Percentiles rank a stretch among this genome's conserved stretches.
These are phyloP conservation scores for Bombus breviceps DNA, from an alignment of 1,140 invertebrate species.

Conservation along the genomic window DNA sequence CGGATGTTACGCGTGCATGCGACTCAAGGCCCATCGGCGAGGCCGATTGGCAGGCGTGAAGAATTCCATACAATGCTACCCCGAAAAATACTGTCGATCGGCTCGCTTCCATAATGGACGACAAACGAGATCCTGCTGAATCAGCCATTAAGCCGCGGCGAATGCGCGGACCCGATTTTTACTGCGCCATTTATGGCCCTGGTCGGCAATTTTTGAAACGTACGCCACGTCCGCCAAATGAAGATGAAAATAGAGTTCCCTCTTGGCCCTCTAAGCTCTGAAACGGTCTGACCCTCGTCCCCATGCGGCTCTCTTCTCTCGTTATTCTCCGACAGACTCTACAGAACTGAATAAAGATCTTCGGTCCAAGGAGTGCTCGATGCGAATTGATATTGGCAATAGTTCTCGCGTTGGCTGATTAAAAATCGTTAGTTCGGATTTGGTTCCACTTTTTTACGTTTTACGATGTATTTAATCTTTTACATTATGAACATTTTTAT, in stretches of 20 bases:
- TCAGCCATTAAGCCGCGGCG: constrained; percentile 53
- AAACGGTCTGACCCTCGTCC: too few relatives aligned
- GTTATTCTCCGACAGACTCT: neutral
- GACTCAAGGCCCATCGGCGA: neutral
- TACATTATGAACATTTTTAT: too few relatives aligned
- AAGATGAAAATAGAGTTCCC: constrained; percentile 41
- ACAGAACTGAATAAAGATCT: constrained; percentile 22
- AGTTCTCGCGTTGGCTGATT: neutral
- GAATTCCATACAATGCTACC: constrained; percentile 76
- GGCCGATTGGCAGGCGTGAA: constrained; percentile 78
- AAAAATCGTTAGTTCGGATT: neutral
- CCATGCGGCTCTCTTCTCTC: neutral
- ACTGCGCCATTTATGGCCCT: constrained; percentile 26
- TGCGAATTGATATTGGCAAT: constrained; percentile 8
- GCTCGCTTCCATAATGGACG: constrained; percentile 73
- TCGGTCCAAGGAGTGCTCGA: neutral
- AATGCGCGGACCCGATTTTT: constrained; percentile 45
- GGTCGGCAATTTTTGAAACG: constrained; percentile 53
- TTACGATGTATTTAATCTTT: too few relatives aligned
- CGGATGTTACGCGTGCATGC: constrained; percentile 14
- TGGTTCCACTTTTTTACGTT: too few relatives aligned
- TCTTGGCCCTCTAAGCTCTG: neutral
- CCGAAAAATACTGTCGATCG: constrained; percentile 75
- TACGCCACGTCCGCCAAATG: constrained; percentile 14
- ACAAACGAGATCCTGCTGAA: constrained; percentile 64